Base-by-base conservation (phyloP, 2,113 vertebrate genomes). In the Pedionomus torquatus region DNA sequence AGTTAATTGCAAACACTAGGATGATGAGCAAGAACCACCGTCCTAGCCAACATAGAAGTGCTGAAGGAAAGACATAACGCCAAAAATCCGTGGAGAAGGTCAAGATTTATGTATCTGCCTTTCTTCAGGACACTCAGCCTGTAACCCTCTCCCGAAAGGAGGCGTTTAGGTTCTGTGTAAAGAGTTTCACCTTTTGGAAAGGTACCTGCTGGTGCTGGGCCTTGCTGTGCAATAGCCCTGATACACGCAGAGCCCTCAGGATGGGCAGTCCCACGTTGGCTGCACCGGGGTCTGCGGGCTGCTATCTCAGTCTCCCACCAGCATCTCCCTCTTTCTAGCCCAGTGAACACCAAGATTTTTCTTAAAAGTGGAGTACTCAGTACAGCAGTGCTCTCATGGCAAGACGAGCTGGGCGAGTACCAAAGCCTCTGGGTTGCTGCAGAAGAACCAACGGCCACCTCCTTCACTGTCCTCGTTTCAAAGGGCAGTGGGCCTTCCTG, bases 361-460 rank as follows among this genome's bases (percentile, higher is more conserved):
- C 46, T 63, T 91, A 23, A 9, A 75, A 63, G 11, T 6, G 20
- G 14, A 74, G 41, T 46, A 78, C 87, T 7, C 10, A 57, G 7
- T 11, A 46, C 24, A 52, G 43, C 43, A 37, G 20, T 17, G 16
- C 49, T 78, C 13, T 72, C 46, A 1, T 1, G 11, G n/a, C n/a
- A 58, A 33, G 57, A 33, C 57, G 33, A 49, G 33, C 61, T 68
- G 46, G 63, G 43, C 0, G 0, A 85, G 17, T 75, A 30, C 10
- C 0, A 0, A 33, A 17, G 3, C 9, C 35, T 76, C 15, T 46
- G 64, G 44, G 46, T n/a, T n/a, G 25, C 49, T 84, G 28, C 48
- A 43, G 35, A 41, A 74, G 19, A 81, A 28, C 7, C 64, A 63
- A n/a, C 0, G 8, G 51, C 46, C 70, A 14, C 74, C 44, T 81